phyloP scores from a whole-genome alignment of 2,113 vertebrate genomes.

The Salvelinus fontinalis region DNA sequence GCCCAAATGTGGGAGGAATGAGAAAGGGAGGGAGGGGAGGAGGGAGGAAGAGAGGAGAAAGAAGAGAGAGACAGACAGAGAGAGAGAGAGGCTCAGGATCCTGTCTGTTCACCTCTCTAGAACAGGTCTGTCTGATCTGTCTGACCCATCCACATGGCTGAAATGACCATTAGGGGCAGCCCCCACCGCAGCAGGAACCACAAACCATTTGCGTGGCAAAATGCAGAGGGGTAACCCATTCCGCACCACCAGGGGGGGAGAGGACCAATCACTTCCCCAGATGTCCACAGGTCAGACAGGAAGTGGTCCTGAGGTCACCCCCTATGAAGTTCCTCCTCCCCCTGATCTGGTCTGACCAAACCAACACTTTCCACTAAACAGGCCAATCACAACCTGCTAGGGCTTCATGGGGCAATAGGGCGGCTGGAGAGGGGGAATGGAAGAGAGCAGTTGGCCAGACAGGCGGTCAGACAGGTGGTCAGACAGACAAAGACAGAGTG shows the following conservation, averaged over 20 bases:
- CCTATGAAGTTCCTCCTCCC: slow-evolving; percentile 68
- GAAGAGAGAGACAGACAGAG: neutral
- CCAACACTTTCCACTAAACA: slow-evolving; percentile 62
- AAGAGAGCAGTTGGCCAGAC: slow-evolving; percentile 41
- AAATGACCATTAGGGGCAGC: slow-evolving; percentile 83
- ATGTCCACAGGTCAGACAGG: slow-evolving; percentile 87
- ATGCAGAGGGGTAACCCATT: slow-evolving; percentile 60
- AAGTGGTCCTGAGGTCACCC: slow-evolving; percentile 81
- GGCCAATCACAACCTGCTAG: slow-evolving; percentile 30
- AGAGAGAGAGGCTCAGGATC: slow-evolving; percentile 20
- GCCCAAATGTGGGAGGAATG: neutral
- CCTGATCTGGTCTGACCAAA: slow-evolving; percentile 53
- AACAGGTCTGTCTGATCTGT: neutral
- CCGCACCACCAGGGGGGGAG: slow-evolving; percentile 74
- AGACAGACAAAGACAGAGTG: slow-evolving; percentile 43
- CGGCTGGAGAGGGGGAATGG: slow-evolving; percentile 2
- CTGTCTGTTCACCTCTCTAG: neutral
- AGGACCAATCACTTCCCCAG: slow-evolving; percentile 88
- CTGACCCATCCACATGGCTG: slow-evolving; percentile 55
- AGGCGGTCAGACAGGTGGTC: neutral
- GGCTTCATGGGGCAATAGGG: neutral
- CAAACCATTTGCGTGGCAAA: slow-evolving; percentile 91
- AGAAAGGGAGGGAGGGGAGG: neutral
- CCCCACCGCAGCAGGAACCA: slow-evolving; percentile 80
- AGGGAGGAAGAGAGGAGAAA: slow-evolving; percentile 11